Base-by-base conservation (phyloP, 2,888 invertebrate genomes). In the Phania funesta region DNA sequence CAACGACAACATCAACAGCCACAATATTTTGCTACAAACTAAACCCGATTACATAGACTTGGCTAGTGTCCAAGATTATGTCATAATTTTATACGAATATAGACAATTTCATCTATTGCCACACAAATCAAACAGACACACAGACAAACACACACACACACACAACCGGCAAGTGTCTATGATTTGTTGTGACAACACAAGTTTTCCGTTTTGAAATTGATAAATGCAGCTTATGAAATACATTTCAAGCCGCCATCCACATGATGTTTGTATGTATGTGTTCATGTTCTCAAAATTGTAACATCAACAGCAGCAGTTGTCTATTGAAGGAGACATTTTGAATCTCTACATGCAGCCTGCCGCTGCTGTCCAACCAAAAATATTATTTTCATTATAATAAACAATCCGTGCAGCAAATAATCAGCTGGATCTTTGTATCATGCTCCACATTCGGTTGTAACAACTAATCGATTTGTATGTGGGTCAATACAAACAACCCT, bases 41-140 rank as follows among this genome's bases (percentile, higher is more conserved):
- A 20, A 68, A 71, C 64, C 60, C 41, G 44, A 54, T 65, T 78
- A 74, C 67, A 62, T 35, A 20, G 52, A 50, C 58, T 80, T 80
- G 79, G 76, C 82, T 26, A 24, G 32, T 68, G 70, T 74, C 76
- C 77, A 77, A 78, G 74, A 67, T 78, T 54, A 54, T 83, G 75
- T 78, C 74, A 67, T 60, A 64, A 74, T 68, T 38, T 56, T 67
- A 62, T 65, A 77, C 62, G 48, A 44, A 73, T 82, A 68, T 74
- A 44, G 64, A 78, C 65, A 71, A 65, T 78, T 73, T 71, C 78
- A 78, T 77, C 24, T 16, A 71, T 68, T 50, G 60, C 46, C 48
- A 29, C 38, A 35, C 41, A n/a, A 13, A 35, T 32, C 62, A 20
- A n/a, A 58, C 16, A 54, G 13, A 44, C 18, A 22, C 38, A 32